phyloP scores from a whole-genome alignment of 2,113 vertebrate genomes.

The Oreochromis aureus region DNA sequence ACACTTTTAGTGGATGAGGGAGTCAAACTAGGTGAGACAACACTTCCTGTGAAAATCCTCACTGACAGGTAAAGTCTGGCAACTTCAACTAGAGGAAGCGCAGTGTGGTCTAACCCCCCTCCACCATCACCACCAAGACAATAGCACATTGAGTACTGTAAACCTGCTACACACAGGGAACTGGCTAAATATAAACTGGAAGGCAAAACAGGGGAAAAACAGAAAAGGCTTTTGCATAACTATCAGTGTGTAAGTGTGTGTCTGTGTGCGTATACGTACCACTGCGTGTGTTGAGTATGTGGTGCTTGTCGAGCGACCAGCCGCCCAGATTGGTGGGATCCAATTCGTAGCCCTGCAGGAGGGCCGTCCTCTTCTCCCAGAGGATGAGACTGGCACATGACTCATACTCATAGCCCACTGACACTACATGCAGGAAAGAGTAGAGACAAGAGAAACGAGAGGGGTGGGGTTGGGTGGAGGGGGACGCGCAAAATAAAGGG shows the following conservation, averaged over 20 bases:
- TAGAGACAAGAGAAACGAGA: neutral
- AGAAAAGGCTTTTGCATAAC: neutral
- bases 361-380: constrained; percentile 94
- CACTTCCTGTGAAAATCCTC: constrained; percentile 26
- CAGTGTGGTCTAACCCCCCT: neutral
- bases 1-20: neutral
- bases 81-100: neutral
- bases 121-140: neutral
- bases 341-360: constrained; percentile 93
- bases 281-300: constrained; percentile 91
- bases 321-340: constrained; percentile 93
- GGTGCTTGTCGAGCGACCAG: constrained; percentile 97
- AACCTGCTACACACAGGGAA: neutral
- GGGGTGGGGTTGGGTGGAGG: neutral
- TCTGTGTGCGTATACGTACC: constrained; percentile 63
- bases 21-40: constrained; percentile 18
- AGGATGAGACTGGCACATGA: constrained; percentile 92
- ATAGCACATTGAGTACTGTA: neutral
- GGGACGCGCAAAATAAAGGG: neutral
- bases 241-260: neutral
- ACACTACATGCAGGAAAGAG: constrained; percentile 72
- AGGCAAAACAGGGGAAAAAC: neutral
- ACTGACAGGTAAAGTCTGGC: constrained; percentile 7
- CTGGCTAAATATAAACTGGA: neutral
- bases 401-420: constrained; percentile 98